Base-by-base conservation (phyloP, 2,113 vertebrate genomes). In the Tauraco erythrolophus region DNA sequence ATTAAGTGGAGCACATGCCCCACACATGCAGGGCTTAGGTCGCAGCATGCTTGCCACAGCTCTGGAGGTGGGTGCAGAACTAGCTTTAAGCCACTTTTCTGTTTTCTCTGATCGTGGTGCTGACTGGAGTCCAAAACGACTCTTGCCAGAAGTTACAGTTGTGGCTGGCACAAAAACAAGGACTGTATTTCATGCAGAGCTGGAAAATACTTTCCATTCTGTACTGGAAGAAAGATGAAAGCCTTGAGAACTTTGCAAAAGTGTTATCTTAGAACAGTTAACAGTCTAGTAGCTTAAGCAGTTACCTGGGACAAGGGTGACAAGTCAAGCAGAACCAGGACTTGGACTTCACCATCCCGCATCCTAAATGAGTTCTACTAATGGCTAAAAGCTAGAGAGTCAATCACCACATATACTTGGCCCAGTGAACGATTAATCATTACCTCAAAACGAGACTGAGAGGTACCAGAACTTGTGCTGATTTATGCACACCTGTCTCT, bases 61-160 rank as follows among this genome's bases (percentile, higher is more conserved):
- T 95, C 79, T 0, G 10, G 71, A 93, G 62, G 75, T 60, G 92
- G 88, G 90, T 82, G 90, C 75, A 88, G 5, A 96, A 74, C 19
- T 56, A 35, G 71, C 94, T 95, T 24, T 22, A 92, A 88, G 92
- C 79, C 68, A 88, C 84, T 90, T 58, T 6, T 72, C 84, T 77
- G 41, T 64, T 75, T 88, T 92, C 62, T 58, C 50, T 14, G 6
- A 89, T 85, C 1, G 1, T 45, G 37, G 71, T 30, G 74, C 78
- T 93, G 85, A 96, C 82, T 90, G 58, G 10, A 86, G 90, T 46
- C 88, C 90, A 93, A 88, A 74, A 5, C 6, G 51, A 66, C n/a
- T 80, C 75, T 80, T 85, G 79, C 85, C 82, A 94, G 75, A 81
- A 97, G 94, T 88, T 86, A 88, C 61, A 70, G 70, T 51, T 66